phyloP scores from a whole-genome alignment of 35 echinoderm and acorn worm species.

The Lytechinus variegatus region DNA sequence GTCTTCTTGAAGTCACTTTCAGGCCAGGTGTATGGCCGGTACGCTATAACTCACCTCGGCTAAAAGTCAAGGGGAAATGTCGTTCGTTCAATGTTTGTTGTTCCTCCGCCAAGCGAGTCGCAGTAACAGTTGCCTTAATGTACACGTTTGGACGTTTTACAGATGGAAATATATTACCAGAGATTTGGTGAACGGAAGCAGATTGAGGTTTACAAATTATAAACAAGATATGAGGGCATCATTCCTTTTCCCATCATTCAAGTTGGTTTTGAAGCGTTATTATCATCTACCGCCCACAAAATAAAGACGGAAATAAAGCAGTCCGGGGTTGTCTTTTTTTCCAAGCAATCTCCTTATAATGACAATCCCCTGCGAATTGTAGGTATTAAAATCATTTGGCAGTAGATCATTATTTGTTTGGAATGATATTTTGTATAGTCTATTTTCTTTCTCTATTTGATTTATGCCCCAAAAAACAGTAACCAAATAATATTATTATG shows the following conservation, averaged over 20 bases:
- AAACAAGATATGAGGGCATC: constrained; percentile 3
- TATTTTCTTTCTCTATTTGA: too few species aligned
- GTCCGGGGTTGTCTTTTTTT: too few species aligned
- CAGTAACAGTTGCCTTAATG: constrained; percentile 26
- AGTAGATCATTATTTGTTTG: too few species aligned
- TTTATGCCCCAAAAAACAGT: too few species aligned
- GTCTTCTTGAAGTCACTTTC: neutral
- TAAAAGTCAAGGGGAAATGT: neutral
- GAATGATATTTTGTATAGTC: too few species aligned
- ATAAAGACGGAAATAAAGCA: neutral
- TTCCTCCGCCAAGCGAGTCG: constrained; percentile 4
- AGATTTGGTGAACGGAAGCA: neutral
- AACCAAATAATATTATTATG: too few species aligned
- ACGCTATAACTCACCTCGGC: constrained; percentile 19
- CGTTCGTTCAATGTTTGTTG: constrained; percentile 36
- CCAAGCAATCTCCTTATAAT: too few species aligned
- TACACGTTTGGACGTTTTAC: constrained; percentile 17
- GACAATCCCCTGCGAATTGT: too few species aligned
- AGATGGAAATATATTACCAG: constrained; percentile 22
- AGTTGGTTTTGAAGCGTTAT: neutral
- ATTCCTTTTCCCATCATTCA: neutral
- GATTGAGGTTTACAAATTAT: constrained; percentile 13
- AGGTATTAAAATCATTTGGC: too few species aligned
- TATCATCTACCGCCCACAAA: neutral
- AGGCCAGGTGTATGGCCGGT: neutral